Evolutionary conservation across 92 coral and sea anemone species (phyloP).

Genomic region (Siderastrea siderea): DNA sequence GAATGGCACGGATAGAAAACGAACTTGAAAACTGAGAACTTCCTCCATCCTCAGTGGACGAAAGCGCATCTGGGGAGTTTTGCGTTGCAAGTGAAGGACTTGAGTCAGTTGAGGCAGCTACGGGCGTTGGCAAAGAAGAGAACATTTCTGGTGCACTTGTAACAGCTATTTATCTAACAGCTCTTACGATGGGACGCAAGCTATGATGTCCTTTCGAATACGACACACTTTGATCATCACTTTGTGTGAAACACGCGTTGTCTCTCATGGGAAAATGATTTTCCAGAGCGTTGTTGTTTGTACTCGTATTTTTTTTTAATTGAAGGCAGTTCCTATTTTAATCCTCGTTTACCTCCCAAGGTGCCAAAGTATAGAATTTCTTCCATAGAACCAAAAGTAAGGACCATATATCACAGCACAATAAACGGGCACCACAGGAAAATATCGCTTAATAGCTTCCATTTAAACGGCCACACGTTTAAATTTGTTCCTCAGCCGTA

Average conservation of each 20-base stretch:
- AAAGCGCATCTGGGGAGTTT: not conserved
- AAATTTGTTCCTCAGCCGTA: no score
- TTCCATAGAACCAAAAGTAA: not conserved
- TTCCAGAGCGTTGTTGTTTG: not conserved
- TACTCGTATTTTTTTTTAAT: not conserved
- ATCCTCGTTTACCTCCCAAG: not conserved
- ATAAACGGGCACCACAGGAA: no score
- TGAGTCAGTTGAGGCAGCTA: not conserved
- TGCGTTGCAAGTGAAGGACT: not conserved
- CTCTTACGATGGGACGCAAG: not conserved
- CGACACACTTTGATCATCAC: not conserved
- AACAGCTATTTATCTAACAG: not conserved
- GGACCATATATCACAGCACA: no score
- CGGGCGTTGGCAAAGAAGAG: not conserved
- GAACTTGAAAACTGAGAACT: slow-evolving; percentile 40
- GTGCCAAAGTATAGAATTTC: not conserved
- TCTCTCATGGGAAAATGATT: slow-evolving; percentile 32
- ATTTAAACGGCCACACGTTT: no score
- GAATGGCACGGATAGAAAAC: slow-evolving; percentile 43
- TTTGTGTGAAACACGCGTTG: slow-evolving; percentile 1
- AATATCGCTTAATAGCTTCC: no score
- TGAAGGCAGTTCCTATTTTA: not conserved
- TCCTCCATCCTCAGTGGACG: not conserved
- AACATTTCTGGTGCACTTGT: not conserved
- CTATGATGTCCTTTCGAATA: not conserved